Conservation (phyloP, 2,113 vertebrate species). For the Ceyx cyanopectus region DNA sequence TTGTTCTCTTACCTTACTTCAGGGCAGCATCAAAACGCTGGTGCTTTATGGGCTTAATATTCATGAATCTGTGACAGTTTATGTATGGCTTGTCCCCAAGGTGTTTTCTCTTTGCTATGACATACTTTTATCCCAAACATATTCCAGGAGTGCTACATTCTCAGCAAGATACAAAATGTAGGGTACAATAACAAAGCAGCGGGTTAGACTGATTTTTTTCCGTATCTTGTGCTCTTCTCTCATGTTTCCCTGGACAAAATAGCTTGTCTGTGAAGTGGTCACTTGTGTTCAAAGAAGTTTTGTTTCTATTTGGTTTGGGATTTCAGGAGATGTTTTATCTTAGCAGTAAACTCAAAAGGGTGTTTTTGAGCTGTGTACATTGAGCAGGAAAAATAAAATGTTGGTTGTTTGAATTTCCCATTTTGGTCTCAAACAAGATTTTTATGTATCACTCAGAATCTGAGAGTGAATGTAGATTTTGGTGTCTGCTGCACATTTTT, state of each 20-base stretch:
- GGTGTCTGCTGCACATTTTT: background rate
- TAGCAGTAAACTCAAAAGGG: background rate
- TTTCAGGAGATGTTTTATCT: background rate
- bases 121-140: background rate
- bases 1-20: background rate
- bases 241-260: conserved; percentile 8
- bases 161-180: background rate
- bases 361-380: background rate
- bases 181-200: background rate
- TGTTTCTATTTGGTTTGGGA: background rate
- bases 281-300: background rate
- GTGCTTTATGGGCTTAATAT: background rate
- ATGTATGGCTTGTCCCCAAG: background rate
- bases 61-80: background rate
- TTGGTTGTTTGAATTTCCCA: background rate
- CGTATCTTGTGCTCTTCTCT: background rate
- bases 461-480: background rate
- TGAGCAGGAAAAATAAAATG: background rate
- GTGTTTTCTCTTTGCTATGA: background rate
- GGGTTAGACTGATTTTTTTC: background rate
- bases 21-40: background rate
- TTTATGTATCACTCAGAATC: background rate
- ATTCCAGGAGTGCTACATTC: background rate
- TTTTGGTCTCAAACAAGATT: background rate
- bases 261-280: background rate